These are phyloP conservation scores for Neotragus pygmaeus DNA, from an alignment of 2,113 vertebrate genomes.

Conservation along the genomic window DNA sequence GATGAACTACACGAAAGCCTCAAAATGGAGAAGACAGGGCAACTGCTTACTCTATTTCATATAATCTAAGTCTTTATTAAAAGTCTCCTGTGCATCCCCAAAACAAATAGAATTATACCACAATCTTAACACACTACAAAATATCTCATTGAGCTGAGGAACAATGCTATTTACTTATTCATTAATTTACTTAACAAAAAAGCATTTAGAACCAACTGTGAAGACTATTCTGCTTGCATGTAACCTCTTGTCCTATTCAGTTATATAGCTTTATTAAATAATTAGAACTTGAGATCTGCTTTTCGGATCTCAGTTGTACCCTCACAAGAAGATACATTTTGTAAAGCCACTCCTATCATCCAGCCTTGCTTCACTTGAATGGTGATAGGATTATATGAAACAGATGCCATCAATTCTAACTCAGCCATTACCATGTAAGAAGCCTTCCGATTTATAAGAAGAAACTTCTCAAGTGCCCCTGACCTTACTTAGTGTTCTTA, in stretches of 20 bases:
- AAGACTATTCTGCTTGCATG: neutral
- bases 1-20: neutral
- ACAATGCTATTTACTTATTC: neutral
- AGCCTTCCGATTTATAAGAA: neutral
- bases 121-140: neutral
- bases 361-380: neutral
- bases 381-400: neutral
- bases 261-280: neutral
- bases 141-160: neutral
- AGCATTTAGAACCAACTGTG: neutral
- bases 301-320: neutral
- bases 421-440: neutral
- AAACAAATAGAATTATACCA: neutral
- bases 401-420: neutral
- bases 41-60: neutral
- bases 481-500: neutral
- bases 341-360: neutral
- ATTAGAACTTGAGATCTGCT: neutral
- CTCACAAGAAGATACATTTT: neutral
- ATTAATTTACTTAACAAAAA: neutral
- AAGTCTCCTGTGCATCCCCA: neutral
- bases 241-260: neutral
- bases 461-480: neutral
- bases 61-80: neutral
- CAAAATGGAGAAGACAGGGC: neutral